phyloP scores from a whole-genome alignment of 2,797 vertebrate species.

The Bucorvus abyssinicus region DNA sequence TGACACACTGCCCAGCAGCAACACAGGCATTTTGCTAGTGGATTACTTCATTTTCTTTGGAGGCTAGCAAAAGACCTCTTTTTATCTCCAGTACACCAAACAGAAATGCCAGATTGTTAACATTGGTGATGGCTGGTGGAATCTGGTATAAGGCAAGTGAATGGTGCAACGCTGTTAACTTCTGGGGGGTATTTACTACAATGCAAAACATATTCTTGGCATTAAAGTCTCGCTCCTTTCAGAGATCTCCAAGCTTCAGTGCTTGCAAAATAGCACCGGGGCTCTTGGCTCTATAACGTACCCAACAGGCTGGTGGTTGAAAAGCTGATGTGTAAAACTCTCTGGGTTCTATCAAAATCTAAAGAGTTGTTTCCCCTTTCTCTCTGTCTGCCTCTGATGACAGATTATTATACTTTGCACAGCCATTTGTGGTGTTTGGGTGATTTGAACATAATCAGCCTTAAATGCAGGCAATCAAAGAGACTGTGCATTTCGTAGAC shows the following conservation, averaged over 20 bases:
- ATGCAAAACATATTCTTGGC: not conserved
- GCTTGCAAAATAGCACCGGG: not conserved
- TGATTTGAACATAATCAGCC: conserved; percentile 74
- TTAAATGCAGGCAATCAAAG: conserved; percentile 74
- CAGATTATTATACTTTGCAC: not conserved
- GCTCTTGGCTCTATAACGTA: not conserved
- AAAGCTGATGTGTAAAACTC: not conserved
- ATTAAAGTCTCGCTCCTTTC: not conserved
- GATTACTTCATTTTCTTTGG: not conserved
- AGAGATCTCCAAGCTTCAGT: fast-evolving
- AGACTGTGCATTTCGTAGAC: conserved; percentile 61
- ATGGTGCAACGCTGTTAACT: not conserved
- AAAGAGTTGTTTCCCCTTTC: not conserved
- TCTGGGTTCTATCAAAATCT: not conserved
- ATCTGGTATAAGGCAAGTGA: not conserved
- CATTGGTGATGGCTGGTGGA: not conserved
- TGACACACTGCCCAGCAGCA: not conserved
- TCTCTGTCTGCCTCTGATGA: conserved; percentile 20
- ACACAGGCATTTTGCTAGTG: no score
- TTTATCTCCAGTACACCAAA: not conserved
- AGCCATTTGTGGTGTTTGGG: conserved; percentile 58
- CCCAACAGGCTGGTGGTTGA: not conserved
- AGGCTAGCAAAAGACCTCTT: not conserved
- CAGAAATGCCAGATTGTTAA: not conserved
- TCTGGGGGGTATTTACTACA: not conserved